These are phyloP conservation scores for Phalloptychus januarius DNA, from an alignment of 2,797 vertebrate genomes.

Conservation along the genomic window DNA sequence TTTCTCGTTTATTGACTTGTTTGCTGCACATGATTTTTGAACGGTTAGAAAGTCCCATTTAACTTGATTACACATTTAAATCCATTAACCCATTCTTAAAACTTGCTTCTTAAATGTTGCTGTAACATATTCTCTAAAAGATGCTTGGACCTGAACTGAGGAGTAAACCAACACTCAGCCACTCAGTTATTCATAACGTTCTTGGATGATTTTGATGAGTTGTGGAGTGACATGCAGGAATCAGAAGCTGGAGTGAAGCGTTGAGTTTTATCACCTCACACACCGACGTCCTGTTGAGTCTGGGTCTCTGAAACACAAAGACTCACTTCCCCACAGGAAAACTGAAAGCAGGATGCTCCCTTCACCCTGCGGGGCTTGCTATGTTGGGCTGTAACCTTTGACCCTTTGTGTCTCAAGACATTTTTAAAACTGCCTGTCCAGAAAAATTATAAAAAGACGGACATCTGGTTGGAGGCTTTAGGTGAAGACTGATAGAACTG, in stretches of 20 bases:
- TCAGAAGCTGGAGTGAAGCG: slow-evolving; percentile 19
- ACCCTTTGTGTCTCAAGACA: slow-evolving; percentile 56
- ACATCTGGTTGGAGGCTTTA: slow-evolving; percentile 60
- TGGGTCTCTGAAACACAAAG: slow-evolving; percentile 52
- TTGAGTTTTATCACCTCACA: slow-evolving; percentile 42
- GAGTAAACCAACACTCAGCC: background rate
- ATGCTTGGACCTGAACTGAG: background rate
- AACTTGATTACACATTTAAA: background rate
- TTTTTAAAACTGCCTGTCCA: slow-evolving; percentile 52
- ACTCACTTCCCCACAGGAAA: slow-evolving; percentile 47
- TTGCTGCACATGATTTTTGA: background rate
- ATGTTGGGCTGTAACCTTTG: slow-evolving; percentile 59
- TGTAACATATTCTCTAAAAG: background rate
- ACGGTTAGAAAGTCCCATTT: background rate
- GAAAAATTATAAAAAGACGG: slow-evolving; percentile 48
- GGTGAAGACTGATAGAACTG: slow-evolving; percentile 64
- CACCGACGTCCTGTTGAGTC: slow-evolving; percentile 66
- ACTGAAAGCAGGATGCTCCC: slow-evolving; percentile 63
- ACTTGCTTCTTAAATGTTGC: background rate
- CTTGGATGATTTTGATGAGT: background rate
- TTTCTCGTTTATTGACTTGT: background rate
- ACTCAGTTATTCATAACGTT: too few relatives aligned
- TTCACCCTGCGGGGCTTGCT: slow-evolving; percentile 57
- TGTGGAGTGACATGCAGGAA: background rate
- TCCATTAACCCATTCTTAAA: background rate